Evolutionary conservation across 1,140 invertebrate species (phyloP).

Genomic region (Brachionus koreanus): DNA sequence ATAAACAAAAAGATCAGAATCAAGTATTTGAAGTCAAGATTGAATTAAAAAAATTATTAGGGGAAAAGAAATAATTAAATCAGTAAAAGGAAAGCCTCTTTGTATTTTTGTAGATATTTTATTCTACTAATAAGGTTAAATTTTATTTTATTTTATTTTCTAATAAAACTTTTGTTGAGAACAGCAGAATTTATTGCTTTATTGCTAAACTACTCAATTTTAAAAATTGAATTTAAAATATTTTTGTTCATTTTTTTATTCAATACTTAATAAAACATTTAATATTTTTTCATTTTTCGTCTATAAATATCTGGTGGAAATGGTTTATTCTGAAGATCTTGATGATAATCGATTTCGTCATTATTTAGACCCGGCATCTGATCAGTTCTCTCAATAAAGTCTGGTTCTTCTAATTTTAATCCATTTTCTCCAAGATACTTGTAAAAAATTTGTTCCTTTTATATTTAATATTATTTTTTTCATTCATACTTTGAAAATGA

Average conservation of each 20-base stretch:
- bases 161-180: too few species aligned
- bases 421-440: neutral
- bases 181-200: neutral
- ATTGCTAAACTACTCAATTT: too few species aligned
- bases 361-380: slow-evolving; percentile 8
- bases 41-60: too few species aligned
- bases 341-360: slow-evolving; percentile 24
- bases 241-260: too few species aligned
- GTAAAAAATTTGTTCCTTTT: slow-evolving; percentile 29
- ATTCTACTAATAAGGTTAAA: too few species aligned
- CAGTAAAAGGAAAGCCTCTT: too few species aligned
- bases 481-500: neutral
- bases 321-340: slow-evolving; percentile 1
- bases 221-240: too few species aligned
- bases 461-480: neutral
- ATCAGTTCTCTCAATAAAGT: slow-evolving; percentile 35
- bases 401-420: slow-evolving; percentile 10
- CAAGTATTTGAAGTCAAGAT: too few species aligned
- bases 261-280: neutral
- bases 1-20: too few species aligned
- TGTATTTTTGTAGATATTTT: too few species aligned
- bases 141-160: too few species aligned
- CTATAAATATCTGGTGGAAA: neutral
- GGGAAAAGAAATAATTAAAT: too few species aligned
- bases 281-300: neutral